Base-by-base conservation (phyloP, 2,113 vertebrate species). In the cattle (Bos taurus) region DNA sequence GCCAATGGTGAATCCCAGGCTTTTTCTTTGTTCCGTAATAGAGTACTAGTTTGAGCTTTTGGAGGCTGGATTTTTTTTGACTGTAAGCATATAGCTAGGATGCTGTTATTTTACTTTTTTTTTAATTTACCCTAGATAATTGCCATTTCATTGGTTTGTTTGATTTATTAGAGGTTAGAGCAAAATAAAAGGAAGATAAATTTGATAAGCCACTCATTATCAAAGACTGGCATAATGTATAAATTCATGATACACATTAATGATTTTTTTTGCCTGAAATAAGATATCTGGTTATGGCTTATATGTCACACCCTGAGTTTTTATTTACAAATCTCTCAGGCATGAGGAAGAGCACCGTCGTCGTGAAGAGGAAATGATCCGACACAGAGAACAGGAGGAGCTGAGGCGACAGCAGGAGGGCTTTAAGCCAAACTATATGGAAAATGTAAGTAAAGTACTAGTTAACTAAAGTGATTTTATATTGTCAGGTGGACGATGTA, bases 281-380 rank as follows among this genome's bases (percentile, higher is more conserved):
- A 57, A 95, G 71, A n/a, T 71, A 57, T 3, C 6, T 25, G 33
- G 2, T 86, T 28, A 7, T 91, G 43, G 21, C 21, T 91, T 25
- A 71, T 10, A n/a, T 96, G 60, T 87, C 26, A 77, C 30, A 6
- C 90, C 25, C 16, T 98, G 46, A 50, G 86, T 82, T 96, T 86
- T 82, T 92, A 25, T 89, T 96, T 52, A 46, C 96, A 95, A 46
- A 64, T n/a, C 52, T 93, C 52, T 95, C 77, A 99, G 99, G 94
- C 99, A 99, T 52, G 99, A 99, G 98, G 99, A 99, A 96, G 99
- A 99, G 48, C 99, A 99, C 87, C 98, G 99, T 54, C 99, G 99
- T 50, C 99, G 99, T 93, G 99, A 99, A 97, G 99, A 99, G 95
- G 99, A 99, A 96, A 99, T 99, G 99, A 98, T 99, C 3, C 99